These are phyloP conservation scores for Heliconius cydno DNA, from an alignment of 2,888 invertebrate species.

Conservation along the genomic window DNA sequence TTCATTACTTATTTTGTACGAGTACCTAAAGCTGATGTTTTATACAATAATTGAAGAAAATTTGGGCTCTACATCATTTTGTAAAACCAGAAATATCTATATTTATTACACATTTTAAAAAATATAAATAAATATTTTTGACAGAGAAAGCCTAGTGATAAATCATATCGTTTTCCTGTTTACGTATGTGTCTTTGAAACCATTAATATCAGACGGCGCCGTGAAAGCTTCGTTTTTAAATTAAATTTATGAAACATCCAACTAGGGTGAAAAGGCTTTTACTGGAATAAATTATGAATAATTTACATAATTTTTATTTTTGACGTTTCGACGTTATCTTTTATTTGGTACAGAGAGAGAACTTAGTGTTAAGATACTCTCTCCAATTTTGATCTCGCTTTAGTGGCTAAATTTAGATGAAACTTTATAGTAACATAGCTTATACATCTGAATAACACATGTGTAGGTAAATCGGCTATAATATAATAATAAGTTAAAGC, in stretches of 20 bases:
- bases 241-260: slow-evolving; percentile 11
- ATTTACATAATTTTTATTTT: neutral
- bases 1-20: too few species aligned
- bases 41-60: too few species aligned
- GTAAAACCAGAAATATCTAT: neutral
- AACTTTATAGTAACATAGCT: too few species aligned
- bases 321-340: neutral
- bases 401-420: too few species aligned
- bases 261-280: slow-evolving; percentile 6
- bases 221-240: slow-evolving; percentile 10
- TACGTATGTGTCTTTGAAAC: slow-evolving; percentile 2
- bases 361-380: neutral
- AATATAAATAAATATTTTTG: neutral
- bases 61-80: neutral
- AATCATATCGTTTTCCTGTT: slow-evolving; percentile 2
- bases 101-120: neutral
- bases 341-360: neutral
- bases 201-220: neutral
- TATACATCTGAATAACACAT: too few species aligned
- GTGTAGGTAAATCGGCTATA: too few species aligned
- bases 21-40: too few species aligned
- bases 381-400: too few species aligned
- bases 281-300: slow-evolving; percentile 12
- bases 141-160: neutral
- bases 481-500: too few species aligned